Evolutionary conservation across 1,140 invertebrate species (phyloP).

Genomic region (Hyles vespertilio): DNA sequence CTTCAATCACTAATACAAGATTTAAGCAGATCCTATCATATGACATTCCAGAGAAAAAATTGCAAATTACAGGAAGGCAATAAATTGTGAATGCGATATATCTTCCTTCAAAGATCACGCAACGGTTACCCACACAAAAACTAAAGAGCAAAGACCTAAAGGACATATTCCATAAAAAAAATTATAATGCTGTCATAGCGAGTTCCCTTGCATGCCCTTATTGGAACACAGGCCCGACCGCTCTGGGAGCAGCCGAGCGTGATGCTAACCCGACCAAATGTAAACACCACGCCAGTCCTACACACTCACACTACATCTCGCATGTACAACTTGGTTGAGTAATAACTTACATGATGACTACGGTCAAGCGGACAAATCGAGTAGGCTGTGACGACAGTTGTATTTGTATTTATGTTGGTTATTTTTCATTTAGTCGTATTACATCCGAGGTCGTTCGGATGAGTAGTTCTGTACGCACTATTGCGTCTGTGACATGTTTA

Average conservation of each 20-base stretch:
- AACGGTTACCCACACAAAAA: constrained; percentile 40
- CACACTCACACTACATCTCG: background rate
- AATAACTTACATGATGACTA: background rate
- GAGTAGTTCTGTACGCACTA: constrained; percentile 50
- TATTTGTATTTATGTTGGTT: background rate
- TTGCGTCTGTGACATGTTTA: constrained; percentile 52
- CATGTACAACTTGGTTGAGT: background rate
- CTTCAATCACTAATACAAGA: too few relatives aligned
- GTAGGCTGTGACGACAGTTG: background rate
- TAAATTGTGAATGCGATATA: too few relatives aligned
- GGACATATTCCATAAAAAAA: constrained; percentile 49
- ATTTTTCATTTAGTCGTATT: constrained; percentile 35
- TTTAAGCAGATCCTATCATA: too few relatives aligned
- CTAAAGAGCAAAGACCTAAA: constrained; percentile 45
- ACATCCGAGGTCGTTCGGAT: constrained; percentile 38
- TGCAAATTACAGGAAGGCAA: too few relatives aligned
- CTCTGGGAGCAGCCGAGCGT: constrained; percentile 3
- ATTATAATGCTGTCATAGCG: constrained; percentile 29
- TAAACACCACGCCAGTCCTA: background rate
- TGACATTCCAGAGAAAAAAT: too few relatives aligned
- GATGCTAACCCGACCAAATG: constrained; percentile 3
- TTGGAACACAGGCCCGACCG: constrained; percentile 3
- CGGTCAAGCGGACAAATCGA: constrained; percentile 2
- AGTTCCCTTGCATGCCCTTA: constrained; percentile 11
- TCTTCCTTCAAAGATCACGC: background rate